Percentiles rank a stretch among this genome's conserved stretches.
These are phyloP conservation scores for Dipodomys ordii DNA, from an alignment of 2,113 vertebrate species.

Conservation along the genomic window DNA sequence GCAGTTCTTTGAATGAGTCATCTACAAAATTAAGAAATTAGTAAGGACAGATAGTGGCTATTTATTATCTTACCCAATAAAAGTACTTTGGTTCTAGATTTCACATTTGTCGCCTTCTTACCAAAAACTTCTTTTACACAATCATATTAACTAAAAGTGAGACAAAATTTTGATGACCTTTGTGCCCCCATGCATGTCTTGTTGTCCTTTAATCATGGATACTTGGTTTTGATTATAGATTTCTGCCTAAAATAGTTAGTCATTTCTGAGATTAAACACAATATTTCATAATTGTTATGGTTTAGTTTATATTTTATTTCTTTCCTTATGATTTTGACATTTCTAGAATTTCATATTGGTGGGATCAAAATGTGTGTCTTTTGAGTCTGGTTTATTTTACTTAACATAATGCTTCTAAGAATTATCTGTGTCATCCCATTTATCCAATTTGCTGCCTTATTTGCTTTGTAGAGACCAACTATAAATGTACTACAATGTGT, in stretches of 20 bases:
- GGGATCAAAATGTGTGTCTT: constrained; percentile 1
- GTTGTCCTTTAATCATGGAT: neutral
- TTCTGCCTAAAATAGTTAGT: neutral
- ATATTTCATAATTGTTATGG: constrained; percentile 40
- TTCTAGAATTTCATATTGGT: constrained; percentile 56
- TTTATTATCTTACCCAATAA: constrained; percentile 55
- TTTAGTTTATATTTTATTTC: neutral
- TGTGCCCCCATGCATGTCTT: neutral
- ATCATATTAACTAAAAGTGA: neutral
- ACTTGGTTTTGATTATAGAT: constrained; percentile 28
- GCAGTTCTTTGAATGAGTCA: constrained; percentile 53
- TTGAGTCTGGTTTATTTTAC: constrained; percentile 39
- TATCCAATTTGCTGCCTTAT: constrained; percentile 43
- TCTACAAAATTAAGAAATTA: constrained; percentile 47
- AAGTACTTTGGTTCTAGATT: constrained; percentile 40
- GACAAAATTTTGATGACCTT: neutral
- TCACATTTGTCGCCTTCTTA: neutral
- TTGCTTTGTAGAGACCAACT: neutral
- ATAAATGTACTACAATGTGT: neutral
- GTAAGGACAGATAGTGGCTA: constrained; percentile 38
- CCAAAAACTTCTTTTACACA: neutral
- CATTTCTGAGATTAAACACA: neutral
- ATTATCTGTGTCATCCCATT: neutral
- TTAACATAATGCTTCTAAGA: constrained; percentile 34
- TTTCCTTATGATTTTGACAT: constrained; percentile 24